Evolutionary conservation across 2,113 vertebrate species (phyloP).

Genomic region (Ia io): DNA sequence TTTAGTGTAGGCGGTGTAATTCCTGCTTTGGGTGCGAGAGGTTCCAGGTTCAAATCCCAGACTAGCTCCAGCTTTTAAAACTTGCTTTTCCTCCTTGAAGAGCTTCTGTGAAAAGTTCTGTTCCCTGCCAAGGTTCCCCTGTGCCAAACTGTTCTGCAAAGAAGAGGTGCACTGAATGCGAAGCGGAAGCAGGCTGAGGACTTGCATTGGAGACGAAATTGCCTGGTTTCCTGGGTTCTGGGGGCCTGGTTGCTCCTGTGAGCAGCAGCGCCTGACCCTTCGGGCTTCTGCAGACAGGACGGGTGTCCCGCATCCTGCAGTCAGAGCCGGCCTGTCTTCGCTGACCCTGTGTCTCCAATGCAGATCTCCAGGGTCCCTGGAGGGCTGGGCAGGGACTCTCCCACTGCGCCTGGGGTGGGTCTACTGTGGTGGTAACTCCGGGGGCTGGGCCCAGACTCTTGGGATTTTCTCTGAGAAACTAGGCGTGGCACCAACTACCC

Average conservation of each 20-base stretch:
- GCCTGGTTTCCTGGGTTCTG: neutral
- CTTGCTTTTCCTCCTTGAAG: neutral
- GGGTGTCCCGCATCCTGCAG: too few relatives aligned
- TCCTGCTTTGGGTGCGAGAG: slow-evolving; percentile 80
- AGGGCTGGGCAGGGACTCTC: neutral
- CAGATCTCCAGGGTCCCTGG: accelerated
- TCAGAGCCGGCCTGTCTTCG: accelerated
- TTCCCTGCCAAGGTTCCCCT: neutral
- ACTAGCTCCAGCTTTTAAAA: slow-evolving; percentile 55
- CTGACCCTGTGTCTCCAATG: accelerated
- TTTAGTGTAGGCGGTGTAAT: slow-evolving; percentile 62
- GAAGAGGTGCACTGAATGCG: neutral
- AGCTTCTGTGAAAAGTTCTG: too few relatives aligned
- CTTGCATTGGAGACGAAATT: neutral
- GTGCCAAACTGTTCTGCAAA: neutral
- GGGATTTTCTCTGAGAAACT: too few relatives aligned
- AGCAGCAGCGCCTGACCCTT: neutral
- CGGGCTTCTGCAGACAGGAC: neutral
- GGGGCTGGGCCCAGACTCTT: too few relatives aligned
- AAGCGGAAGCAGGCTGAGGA: neutral
- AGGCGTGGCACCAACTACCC: too few relatives aligned
- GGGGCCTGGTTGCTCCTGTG: accelerated
- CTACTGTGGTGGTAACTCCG: too few relatives aligned
- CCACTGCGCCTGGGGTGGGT: neutral
- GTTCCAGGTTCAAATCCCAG: slow-evolving; percentile 80